Evolutionary conservation across 2,797 vertebrate species (phyloP), one percentile per base, ranked within the genome.

Genomic region (Semaprochilodus insignis): DNA sequence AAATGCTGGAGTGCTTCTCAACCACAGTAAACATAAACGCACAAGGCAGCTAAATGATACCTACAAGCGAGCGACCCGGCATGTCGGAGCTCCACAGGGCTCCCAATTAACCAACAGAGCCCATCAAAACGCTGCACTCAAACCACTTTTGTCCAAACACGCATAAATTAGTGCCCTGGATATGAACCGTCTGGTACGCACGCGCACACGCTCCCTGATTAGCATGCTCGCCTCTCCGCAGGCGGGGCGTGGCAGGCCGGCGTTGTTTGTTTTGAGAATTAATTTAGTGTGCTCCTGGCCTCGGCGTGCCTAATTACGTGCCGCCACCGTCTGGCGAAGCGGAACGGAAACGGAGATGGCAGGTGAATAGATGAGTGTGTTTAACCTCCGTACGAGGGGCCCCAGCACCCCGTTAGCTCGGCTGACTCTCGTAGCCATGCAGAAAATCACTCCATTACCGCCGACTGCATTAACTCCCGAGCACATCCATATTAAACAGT

Each of bases 191-290:
- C 66, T 48, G n/a, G 40, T 19, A 55, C 21, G 77, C 78, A 70
- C 52, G n/a, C 63, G 23, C 73, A 51, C 77, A 66, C 69, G 62
- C 55, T 66, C 34, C 23, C 21, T 78, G 57, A 82, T 81, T 78
- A 86, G 74, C 78, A 88, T 87, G 84, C 65, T 74, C 77, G 51
- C 66, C 51, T 77, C 72, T 52, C 73, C 66, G 52, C 81, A 77
- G 81, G 84, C 62, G 85, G 54, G 54, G 65, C 66, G 57, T 77
- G 74, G 71, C 69, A 55, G 67, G 80, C 15, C 34, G 44, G 79
- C 76, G 72, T 81, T 89, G 87, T 89, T 89, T 90, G 84, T 89
- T 89, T 86, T 83, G 72, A 77, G 83, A 84, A 89, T 87, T 87
- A 87, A 88, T 87, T 89, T 87, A 62, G 36, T 77, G 52, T 59